Percentiles rank a stretch among this genome's conserved stretches.
These are phyloP conservation scores for Phoebastria nigripes DNA, from an alignment of 2,797 vertebrate species.

Conservation along the genomic window DNA sequence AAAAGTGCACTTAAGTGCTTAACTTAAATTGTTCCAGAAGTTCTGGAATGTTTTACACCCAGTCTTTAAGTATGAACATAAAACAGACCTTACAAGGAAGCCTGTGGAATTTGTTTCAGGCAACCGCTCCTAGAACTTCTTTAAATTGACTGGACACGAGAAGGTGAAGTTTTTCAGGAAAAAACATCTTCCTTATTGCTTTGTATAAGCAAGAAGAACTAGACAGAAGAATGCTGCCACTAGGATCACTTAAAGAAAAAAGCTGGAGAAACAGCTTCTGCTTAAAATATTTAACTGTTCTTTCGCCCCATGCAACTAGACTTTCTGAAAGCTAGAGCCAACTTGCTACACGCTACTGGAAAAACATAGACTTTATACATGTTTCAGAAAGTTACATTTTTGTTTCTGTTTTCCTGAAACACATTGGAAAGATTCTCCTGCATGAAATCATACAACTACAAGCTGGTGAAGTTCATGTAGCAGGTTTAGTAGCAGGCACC, in stretches of 20 bases:
- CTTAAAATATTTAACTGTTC: not conserved
- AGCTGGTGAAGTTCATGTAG: not conserved
- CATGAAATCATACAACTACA: not conserved
- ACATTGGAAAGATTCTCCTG: not conserved
- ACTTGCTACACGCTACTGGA: not conserved
- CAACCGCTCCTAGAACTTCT: not conserved
- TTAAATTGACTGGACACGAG: not conserved
- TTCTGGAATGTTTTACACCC: not conserved
- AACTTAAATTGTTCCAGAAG: not conserved
- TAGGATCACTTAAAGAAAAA: not conserved
- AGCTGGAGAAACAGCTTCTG: not conserved
- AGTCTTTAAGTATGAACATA: not conserved
- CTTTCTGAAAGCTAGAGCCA: not conserved
- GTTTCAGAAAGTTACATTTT: not conserved
- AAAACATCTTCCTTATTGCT: not conserved
- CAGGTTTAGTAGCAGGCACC: not conserved
- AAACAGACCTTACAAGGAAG: not conserved
- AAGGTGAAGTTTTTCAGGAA: not conserved
- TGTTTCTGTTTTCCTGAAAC: not conserved
- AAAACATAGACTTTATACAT: not conserved
- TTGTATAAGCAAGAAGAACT: not conserved
- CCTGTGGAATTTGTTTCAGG: not conserved
- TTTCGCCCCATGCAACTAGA: not conserved
- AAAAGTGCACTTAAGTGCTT: not conserved
- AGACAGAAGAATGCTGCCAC: not conserved